Percentiles rank a stretch among this genome's conserved stretches.
These are phyloP conservation scores for Uria lomvia DNA, from an alignment of 2,113 vertebrate species.

Conservation along the genomic window DNA sequence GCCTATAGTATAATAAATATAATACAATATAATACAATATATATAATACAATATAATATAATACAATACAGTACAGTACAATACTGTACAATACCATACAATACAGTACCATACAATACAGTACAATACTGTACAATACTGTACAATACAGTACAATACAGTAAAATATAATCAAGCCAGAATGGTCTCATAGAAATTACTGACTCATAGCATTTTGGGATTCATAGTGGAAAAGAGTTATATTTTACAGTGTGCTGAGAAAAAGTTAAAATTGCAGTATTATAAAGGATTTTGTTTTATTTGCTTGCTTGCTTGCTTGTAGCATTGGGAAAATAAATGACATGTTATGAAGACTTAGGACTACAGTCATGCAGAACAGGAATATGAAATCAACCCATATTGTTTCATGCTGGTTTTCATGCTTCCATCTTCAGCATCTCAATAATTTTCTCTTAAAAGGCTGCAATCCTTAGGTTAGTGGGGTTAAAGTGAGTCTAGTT, in stretches of 20 bases:
- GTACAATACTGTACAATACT: accelerated
- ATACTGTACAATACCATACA: not conserved
- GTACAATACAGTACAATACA: too few relatives aligned
- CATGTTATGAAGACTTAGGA: not conserved
- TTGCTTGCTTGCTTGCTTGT: not conserved
- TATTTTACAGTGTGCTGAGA: not conserved
- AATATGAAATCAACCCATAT: accelerated
- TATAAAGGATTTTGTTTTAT: not conserved
- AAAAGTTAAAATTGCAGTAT: not conserved
- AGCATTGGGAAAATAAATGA: not conserved
- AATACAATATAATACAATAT: too few relatives aligned
- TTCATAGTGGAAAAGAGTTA: not conserved
- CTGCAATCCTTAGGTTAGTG: not conserved
- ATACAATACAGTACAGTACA: accelerated
- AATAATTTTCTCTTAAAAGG: not conserved
- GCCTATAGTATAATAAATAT: not conserved
- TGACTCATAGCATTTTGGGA: not conserved
- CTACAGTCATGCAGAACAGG: not conserved
- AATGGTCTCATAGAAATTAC: not conserved
- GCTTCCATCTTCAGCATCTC: accelerated
- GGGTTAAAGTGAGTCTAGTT: not conserved
- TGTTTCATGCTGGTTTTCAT: not conserved
- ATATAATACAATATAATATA: accelerated
- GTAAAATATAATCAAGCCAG: accelerated
- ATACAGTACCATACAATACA: too few relatives aligned